Conservation (phyloP, 2,113 vertebrate genomes). For the Phoxinus phoxinus region DNA sequence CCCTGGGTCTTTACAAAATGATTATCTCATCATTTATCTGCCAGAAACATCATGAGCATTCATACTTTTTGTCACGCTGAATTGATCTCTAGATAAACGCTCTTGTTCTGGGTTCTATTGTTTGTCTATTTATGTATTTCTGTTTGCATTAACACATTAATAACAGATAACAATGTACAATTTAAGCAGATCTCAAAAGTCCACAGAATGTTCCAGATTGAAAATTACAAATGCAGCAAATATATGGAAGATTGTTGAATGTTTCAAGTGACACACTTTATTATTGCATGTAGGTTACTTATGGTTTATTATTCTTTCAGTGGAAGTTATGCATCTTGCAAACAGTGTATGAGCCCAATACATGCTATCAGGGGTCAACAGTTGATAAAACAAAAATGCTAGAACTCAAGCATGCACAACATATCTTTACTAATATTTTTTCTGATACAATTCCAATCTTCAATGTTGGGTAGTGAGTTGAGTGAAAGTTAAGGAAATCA, state of each 20-base stretch:
- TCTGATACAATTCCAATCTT: constrained; percentile 11
- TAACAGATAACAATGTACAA: neutral
- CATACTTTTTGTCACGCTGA: neutral
- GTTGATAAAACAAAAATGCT: constrained; percentile 2
- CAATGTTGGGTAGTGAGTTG: neutral
- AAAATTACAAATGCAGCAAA: neutral
- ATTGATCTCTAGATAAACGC: neutral
- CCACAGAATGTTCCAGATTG: neutral
- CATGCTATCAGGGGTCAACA: constrained; percentile 3
- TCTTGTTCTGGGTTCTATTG: neutral
- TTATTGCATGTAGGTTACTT: neutral
- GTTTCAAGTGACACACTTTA: neutral
- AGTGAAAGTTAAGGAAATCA: neutral
- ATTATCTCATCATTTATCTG: neutral
- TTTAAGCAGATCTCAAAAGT: neutral
- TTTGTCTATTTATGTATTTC: neutral
- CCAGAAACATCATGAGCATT: neutral
- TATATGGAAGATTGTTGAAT: neutral
- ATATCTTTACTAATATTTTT: neutral
- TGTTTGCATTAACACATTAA: neutral
- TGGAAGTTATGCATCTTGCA: neutral
- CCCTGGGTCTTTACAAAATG: neutral
- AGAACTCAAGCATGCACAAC: constrained; percentile 22
- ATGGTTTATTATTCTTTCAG: neutral
- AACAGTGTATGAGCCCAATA: neutral